Percentiles rank a stretch among this genome's conserved stretches.
Conservation (phyloP, 2,888 invertebrate species). For the Crepidodera aurea region DNA sequence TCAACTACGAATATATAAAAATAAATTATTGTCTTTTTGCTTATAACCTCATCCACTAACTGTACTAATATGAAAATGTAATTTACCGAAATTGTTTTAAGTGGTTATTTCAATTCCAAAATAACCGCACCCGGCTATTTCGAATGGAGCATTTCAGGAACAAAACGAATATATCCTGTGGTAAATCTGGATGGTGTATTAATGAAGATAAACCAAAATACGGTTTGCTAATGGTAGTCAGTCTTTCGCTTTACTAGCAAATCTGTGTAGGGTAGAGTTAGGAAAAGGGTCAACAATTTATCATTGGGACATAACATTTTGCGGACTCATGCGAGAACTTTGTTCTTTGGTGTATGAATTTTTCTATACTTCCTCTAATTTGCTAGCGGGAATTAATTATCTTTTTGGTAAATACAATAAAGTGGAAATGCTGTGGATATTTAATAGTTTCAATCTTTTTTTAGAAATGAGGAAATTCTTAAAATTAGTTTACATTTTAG, state of each 20-base stretch:
- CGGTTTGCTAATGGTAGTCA: constrained; percentile 42
- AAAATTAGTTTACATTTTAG: no score
- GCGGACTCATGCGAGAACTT: constrained; percentile 51
- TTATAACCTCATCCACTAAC: no score
- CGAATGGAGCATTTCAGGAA: constrained; percentile 16
- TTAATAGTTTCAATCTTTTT: no score
- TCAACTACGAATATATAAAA: no score
- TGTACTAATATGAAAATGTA: no score
- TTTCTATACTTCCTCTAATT: neutral
- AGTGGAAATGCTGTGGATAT: no score
- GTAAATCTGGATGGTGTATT: constrained; percentile 38
- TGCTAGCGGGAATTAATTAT: no score
- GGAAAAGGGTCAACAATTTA: constrained; percentile 52
- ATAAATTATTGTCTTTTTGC: no score
- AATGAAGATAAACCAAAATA: constrained; percentile 43
- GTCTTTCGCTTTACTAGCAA: constrained; percentile 44
- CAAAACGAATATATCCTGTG: constrained; percentile 32
- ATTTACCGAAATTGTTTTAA: no score
- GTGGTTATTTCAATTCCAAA: neutral
- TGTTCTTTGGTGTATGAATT: constrained; percentile 13
- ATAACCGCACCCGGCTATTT: neutral
- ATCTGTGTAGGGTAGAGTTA: constrained; percentile 42
- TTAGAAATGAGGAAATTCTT: no score
- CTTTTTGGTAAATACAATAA: no score
- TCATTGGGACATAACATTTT: constrained; percentile 51